A percentile compares a stretch with the other conserved stretches of the same genome.
These are phyloP conservation scores for Neoascia interrupta DNA, from an alignment of 2,888 invertebrate genomes.

Conservation along the genomic window DNA sequence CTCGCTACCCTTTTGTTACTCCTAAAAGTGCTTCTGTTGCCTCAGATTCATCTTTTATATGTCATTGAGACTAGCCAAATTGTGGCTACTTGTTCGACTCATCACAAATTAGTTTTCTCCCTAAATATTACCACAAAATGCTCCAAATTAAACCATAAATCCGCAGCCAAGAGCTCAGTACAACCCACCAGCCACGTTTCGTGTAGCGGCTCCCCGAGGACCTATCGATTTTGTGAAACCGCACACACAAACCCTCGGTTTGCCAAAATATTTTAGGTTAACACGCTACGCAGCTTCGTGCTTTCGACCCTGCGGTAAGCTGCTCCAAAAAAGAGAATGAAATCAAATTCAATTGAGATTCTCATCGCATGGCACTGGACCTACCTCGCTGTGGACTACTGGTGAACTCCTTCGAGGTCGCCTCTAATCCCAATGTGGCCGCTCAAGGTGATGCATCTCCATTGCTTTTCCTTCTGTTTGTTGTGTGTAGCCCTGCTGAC, in stretches of 20 bases:
- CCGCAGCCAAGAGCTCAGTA: background rate
- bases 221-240: conserved; percentile 61
- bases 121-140: background rate
- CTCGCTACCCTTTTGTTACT: too few relatives aligned
- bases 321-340: conserved; percentile 8
- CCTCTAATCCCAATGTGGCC: conserved; percentile 24
- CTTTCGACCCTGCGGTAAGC: background rate
- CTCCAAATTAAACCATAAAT: background rate
- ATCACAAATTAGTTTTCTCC: too few relatives aligned
- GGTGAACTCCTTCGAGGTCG: conserved; percentile 59
- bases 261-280: conserved; percentile 65
- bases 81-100: too few relatives aligned
- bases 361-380: conserved; percentile 25
- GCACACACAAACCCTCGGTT: conserved; percentile 36
- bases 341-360: conserved; percentile 47
- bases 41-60: too few relatives aligned
- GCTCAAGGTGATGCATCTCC: conserved; percentile 25
- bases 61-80: too few relatives aligned
- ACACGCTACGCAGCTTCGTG: conserved; percentile 12
- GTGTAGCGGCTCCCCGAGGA: conserved; percentile 28
- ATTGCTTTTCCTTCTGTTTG: background rate
- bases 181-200: conserved; percentile 3
- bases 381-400: too few relatives aligned
- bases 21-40: too few relatives aligned
- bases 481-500: background rate